Base-by-base conservation (phyloP, 2,888 invertebrate species). In the Troides helena region DNA sequence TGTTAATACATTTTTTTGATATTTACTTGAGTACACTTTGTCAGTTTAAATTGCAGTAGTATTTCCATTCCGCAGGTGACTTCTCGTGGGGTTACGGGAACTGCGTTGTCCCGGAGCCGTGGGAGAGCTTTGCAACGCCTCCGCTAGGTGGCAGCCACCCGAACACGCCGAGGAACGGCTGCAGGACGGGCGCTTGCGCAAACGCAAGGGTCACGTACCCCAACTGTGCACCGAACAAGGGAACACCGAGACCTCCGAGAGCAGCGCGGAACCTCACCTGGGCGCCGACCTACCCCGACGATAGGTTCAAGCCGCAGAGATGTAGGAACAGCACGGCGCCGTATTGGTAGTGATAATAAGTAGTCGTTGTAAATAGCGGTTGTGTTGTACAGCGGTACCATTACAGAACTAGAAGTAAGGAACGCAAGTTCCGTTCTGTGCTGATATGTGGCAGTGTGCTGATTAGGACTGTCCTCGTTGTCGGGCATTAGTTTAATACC, bases 211-310 rank as follows among this genome's bases (percentile, higher is more conserved):
- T 78, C 5, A 76, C 75, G 0, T 86, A 84, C 77, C 83, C 86
- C 4, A 86, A 84, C 74, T 87, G 81, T 64, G 73, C 85, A 7
- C 80, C 85, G 60, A 83, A 81, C 3, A 89, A 89, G 73, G 81
- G 78, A 8, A 78, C 77, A 23, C 80, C 85, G 0, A 77, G 90
- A 17, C 72, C 85, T 0, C 81, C 78, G 56, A 78, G 92, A 59
- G 89, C 88, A 53, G 90, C 89, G 1, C 81, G 92, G 58, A 89
- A 90, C 76, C 78, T 86, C 4, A 90, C 90, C 21, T 91, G 92
- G 89, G 85, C 85, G 0, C 86, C 87, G 0, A 86, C 86, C 1
- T 87, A 85, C 70, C 81, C 76, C 1, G 92, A 91, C 46, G 91
- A 92, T 12, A 81, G 90, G 36, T 89, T 83, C 71, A 92, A 91